These are phyloP conservation scores for Salticus scenicus DNA, from an alignment of 2,888 invertebrate genomes.

Conservation along the genomic window DNA sequence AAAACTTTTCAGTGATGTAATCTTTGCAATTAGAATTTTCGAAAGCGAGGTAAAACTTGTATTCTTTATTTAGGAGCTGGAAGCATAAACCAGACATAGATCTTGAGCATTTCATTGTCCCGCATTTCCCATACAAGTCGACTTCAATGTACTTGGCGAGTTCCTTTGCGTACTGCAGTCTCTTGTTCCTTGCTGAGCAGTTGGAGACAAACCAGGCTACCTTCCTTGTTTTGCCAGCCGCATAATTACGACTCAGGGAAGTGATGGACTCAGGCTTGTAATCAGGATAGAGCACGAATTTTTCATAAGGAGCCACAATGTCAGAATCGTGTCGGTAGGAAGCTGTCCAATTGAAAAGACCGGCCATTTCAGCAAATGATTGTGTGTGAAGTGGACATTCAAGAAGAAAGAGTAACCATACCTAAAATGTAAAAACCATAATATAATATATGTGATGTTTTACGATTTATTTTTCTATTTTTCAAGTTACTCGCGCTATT, in stretches of 20 bases:
- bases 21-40: constrained; percentile 97
- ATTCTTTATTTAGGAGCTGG: constrained; percentile 91
- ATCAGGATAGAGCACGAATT: constrained; percentile 87
- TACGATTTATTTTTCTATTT: no score
- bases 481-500: not conserved
- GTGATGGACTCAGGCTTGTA: not conserved
- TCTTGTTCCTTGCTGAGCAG: constrained; percentile 92
- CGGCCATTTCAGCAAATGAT: constrained; percentile 82
- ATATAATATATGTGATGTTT: not conserved
- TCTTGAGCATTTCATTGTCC: constrained; percentile 87
- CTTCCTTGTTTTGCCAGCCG: constrained; percentile 78
- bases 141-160: constrained; percentile 89
- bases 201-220: constrained; percentile 99
- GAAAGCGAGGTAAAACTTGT: constrained; percentile 97
- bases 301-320: constrained; percentile 95
- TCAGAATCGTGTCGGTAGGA: constrained; percentile 96
- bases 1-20: constrained; percentile 97
- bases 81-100: constrained; percentile 86
- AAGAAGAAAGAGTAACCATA: constrained; percentile 94
- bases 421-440: constrained; percentile 74
- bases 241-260: constrained; percentile 60
- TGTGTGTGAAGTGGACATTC: constrained; percentile 98
- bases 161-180: constrained; percentile 90
- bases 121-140: constrained; percentile 94
- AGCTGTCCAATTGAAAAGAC: constrained; percentile 96